Base-by-base conservation (phyloP, 2,888 invertebrate species). In the Ochlodes sylvanus region DNA sequence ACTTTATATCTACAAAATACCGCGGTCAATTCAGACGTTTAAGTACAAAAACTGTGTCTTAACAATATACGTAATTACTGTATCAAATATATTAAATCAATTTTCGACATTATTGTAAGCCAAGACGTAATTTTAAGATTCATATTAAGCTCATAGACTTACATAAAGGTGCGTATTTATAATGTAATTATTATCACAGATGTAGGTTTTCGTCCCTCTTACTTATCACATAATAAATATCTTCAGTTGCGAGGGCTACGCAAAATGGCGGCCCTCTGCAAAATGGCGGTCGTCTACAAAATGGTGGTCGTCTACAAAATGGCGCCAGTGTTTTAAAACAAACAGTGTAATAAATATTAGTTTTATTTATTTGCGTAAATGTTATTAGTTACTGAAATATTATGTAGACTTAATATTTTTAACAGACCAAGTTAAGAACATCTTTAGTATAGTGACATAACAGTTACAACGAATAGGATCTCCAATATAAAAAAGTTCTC, bases 41-140 rank as follows among this genome's bases (percentile, higher is more conserved):
- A 75, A 86, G 86, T 87, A 87, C 86, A 87, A 87, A 85, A 72
- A 73, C 74, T 73, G 86, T 87, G 86, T 86, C 86, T 86, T 86
- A 78, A 65, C 57, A 72, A 61, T 73, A 76, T 79, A 83, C 80
- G 80, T 73, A 72, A 72, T 72, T 69, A 67, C 71, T 67, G 50
- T 56, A 72, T 66, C 70, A 72, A 56, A 66, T 56, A 41, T 63
- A 67, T 72, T 42, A 61, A 68, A 55, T 64, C 62, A 58, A 69
- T 70, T 52, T 66, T 65, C 63, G 55, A 63, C 42, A 34, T 70
- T 66, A 65, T 47, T 60, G 34, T 38, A 50, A 61, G 57, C 56
- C 44, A 60, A 60, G 52, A 32, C 42, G 42, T 63, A 54, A 66
- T 52, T 75, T 68, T 75, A 73, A 77, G 72, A 73, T 72, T 71